A percentile compares a stretch with the other conserved stretches of the same genome.
Conservation (phyloP, 2,888 invertebrate genomes). For the Latrodectus hesperus region DNA sequence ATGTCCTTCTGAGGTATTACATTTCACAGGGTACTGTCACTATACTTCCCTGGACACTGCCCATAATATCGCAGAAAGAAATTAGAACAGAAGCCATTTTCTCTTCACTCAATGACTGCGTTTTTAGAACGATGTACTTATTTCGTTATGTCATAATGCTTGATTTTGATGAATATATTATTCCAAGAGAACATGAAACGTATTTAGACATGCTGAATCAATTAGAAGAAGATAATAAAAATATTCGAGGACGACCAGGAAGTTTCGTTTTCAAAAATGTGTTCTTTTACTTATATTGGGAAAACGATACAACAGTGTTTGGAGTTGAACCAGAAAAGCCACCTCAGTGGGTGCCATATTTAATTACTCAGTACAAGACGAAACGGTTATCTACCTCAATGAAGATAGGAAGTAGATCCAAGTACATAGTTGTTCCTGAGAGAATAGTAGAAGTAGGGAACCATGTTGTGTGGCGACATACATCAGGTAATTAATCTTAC, state of each 20-base stretch:
- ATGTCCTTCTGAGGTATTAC: constrained; percentile 75
- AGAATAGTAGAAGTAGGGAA: constrained; percentile 74
- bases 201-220: constrained; percentile 68
- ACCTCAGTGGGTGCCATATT: constrained; percentile 70
- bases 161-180: constrained; percentile 74
- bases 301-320: constrained; percentile 75
- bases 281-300: constrained; percentile 77
- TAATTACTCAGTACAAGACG: constrained; percentile 73
- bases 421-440: constrained; percentile 74
- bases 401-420: constrained; percentile 76
- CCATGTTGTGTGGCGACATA: constrained; percentile 72
- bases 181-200: constrained; percentile 72
- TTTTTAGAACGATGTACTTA: constrained; percentile 74
- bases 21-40: constrained; percentile 72
- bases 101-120: constrained; percentile 74
- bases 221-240: constrained; percentile 64
- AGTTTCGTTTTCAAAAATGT: constrained; percentile 77
- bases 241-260: constrained; percentile 71
- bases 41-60: constrained; percentile 76
- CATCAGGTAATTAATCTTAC: constrained; percentile 51
- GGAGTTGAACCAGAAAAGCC: constrained; percentile 73
- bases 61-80: constrained; percentile 74
- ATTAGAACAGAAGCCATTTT: constrained; percentile 75
- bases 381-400: constrained; percentile 71
- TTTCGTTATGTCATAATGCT: constrained; percentile 72